Conservation (phyloP, 2,888 invertebrate genomes). For the Lithophane socia region DNA sequence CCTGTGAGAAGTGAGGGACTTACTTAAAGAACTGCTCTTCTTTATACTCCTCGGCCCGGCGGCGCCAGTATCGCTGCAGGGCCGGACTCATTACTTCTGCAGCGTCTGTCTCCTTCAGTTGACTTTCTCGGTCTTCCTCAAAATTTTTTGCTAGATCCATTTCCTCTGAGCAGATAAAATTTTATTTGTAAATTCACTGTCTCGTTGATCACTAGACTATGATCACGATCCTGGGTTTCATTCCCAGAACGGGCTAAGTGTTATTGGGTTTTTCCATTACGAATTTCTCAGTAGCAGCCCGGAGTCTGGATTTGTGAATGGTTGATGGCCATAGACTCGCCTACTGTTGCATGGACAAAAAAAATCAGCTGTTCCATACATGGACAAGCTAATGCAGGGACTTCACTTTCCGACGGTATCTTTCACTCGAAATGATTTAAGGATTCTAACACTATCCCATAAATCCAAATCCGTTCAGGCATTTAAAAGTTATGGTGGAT, state of each 20-base stretch:
- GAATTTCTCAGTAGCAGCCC: neutral
- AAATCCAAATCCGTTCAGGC: too few relatives aligned
- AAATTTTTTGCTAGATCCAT: constrained; percentile 31
- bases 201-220: neutral
- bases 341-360: too few relatives aligned
- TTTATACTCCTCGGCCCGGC: constrained; percentile 80
- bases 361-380: too few relatives aligned
- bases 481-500: too few relatives aligned
- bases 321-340: too few relatives aligned
- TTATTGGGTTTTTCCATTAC: neutral
- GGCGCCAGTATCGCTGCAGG: constrained; percentile 81
- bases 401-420: too few relatives aligned
- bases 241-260: neutral
- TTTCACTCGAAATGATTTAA: too few relatives aligned
- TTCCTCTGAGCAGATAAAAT: constrained; percentile 11
- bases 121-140: constrained; percentile 70
- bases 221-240: neutral
- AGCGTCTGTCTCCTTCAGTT: constrained; percentile 72
- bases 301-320: neutral
- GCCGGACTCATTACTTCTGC: constrained; percentile 74
- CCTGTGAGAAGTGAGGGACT: constrained; percentile 26
- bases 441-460: too few relatives aligned
- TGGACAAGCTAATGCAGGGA: too few relatives aligned
- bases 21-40: constrained; percentile 84
- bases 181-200: neutral